Evolutionary conservation across 2,888 invertebrate species (phyloP), one percentile per base, ranked within the genome.

Genomic region (Blastobasis lacticolella): DNA sequence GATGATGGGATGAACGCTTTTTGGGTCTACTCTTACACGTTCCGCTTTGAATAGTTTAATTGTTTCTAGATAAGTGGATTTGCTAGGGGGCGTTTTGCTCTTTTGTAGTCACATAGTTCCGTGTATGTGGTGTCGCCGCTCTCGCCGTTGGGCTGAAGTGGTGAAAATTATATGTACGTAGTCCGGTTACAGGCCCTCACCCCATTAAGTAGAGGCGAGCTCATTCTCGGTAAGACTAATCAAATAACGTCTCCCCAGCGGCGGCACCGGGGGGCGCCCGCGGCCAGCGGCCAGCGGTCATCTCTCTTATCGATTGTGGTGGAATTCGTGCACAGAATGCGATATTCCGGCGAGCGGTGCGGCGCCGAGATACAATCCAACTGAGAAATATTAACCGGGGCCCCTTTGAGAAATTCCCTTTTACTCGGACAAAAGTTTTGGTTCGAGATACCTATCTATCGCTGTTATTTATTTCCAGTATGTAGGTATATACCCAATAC

Each of bases 181-280:
- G 79, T 85, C 84, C 78, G 75, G 82, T 87, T 86, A 85, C 86
- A 86, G 78, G 82, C 81, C 79, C 81, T 86, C 86, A 82, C 86
- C 86, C 87, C 81, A 85, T 86, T 86, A 85, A 85, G 81, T 80
- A 77, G 81, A 83, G 80, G 81, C 83, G 85, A 81, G 82, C 83
- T 88, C 88, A 88, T 88, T 88, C 88, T 87, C 87, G 81, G 88
- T 83, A 87, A 86, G 88, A 88, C 88, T 88, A 88, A 89, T 89
- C 88, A 88, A 89, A 89, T 89, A 89, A 88, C 87, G 81, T 80
- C 87, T 78, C 85, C 87, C 86, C 76, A 74, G 66, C 69, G 61
- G 56, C 50, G 63, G 57, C 60, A 56, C 61, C 8, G 73, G 65
- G 69, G 64, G 64, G 62, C 64, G 57, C 65, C 70, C 70, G 67